These are phyloP conservation scores for Anaspis maculata DNA, from an alignment of 2,888 invertebrate genomes.

Conservation along the genomic window DNA sequence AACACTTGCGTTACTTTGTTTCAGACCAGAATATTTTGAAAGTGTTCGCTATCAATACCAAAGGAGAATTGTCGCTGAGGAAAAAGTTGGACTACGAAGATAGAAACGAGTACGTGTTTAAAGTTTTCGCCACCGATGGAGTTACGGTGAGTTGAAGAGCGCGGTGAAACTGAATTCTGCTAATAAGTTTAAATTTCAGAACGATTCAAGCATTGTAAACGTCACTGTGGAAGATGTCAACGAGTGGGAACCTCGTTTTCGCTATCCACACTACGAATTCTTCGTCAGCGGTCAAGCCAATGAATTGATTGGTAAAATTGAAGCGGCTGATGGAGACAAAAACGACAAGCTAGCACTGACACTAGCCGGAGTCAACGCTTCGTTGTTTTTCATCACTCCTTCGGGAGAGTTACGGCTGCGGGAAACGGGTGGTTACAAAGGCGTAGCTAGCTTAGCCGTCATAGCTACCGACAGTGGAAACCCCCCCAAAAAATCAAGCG, in stretches of 20 bases:
- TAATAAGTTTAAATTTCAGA: too few relatives aligned
- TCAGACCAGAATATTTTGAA: constrained; percentile 65
- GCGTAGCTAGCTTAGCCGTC: constrained; percentile 65
- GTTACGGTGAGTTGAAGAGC: constrained; percentile 58
- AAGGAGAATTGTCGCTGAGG: constrained; percentile 71
- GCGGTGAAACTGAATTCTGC: too few relatives aligned
- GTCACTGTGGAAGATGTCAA: constrained; percentile 79
- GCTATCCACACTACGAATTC: constrained; percentile 83
- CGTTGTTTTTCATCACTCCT: constrained; percentile 53
- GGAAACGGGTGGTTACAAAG: constrained; percentile 27
- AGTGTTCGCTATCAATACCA: constrained; percentile 67
- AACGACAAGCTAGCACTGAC: constrained; percentile 67
- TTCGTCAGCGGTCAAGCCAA: constrained; percentile 39
- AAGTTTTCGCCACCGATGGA: constrained; percentile 76
- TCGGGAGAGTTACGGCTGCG: constrained; percentile 60
- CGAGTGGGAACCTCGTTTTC: constrained; percentile 89
- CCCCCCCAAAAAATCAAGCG: constrained; percentile 70
- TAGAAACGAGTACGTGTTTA: constrained; percentile 61
- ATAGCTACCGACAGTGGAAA: constrained; percentile 77
- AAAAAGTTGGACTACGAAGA: constrained; percentile 73
- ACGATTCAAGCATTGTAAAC: constrained; percentile 75
- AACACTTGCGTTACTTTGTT: constrained; percentile 66
- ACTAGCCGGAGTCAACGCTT: constrained; percentile 42
- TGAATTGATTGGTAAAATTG: constrained; percentile 55
- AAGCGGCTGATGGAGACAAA: constrained; percentile 81